Conservation (phyloP, 2,113 vertebrate species). For the Cepphus grylle region DNA sequence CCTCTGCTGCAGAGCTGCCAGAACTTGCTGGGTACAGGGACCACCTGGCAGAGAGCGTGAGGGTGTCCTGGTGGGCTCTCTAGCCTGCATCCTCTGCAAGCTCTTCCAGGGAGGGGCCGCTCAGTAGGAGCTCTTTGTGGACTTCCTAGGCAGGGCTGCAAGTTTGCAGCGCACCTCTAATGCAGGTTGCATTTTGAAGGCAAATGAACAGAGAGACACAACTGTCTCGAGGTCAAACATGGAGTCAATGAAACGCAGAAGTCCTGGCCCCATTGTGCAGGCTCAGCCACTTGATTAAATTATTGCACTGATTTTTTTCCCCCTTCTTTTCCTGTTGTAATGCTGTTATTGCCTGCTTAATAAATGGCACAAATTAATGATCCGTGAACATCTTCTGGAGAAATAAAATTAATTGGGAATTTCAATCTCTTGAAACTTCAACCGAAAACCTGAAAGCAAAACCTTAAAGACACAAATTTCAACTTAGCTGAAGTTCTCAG, state of each 20-base stretch:
- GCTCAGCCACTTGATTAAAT: neutral
- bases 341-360: neutral
- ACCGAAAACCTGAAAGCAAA: neutral
- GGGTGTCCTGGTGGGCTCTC: neutral
- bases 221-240: neutral
- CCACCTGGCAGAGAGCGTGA: neutral
- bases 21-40: neutral
- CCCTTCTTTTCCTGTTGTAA: conserved; percentile 4
- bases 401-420: neutral
- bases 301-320: neutral
- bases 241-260: neutral
- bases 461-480: neutral
- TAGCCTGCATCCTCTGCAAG: neutral
- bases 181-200: neutral
- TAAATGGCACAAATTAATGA: neutral
- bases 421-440: neutral
- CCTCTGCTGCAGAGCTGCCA: neutral
- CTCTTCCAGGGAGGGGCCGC: neutral
- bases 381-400: neutral
- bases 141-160: neutral
- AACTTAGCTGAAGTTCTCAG: neutral
- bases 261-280: neutral
- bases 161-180: neutral
- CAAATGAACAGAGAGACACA: neutral
- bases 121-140: neutral